Evolutionary conservation across 2,113 vertebrate species (phyloP).

Genomic region (Ailuropoda melanoleuca): DNA sequence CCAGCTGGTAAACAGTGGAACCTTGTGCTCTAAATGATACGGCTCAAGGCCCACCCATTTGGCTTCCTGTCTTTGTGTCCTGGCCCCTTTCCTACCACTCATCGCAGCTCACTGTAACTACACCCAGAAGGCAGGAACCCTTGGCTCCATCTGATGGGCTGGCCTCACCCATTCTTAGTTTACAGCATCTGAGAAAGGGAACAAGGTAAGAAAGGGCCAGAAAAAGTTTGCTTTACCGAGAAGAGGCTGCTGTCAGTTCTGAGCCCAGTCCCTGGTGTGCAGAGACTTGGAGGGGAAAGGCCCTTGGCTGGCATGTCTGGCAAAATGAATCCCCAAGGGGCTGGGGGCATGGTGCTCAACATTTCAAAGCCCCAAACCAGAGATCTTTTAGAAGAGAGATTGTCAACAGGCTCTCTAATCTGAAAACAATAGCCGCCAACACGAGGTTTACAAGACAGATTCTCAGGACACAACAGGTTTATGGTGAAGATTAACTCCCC

Average conservation of each 20-base stretch:
- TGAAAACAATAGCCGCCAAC: slow-evolving; percentile 52
- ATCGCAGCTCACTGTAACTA: not conserved
- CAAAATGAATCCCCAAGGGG: not conserved
- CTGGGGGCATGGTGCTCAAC: not conserved
- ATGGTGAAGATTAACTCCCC: slow-evolving; percentile 34
- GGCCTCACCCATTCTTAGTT: not conserved
- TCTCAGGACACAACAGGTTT: slow-evolving; percentile 51
- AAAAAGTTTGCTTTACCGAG: not conserved
- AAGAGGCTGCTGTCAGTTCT: not conserved
- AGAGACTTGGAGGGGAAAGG: not conserved
- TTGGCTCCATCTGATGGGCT: not conserved
- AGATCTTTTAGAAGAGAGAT: slow-evolving; percentile 35
- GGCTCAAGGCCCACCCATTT: not conserved
- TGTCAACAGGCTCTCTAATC: slow-evolving; percentile 29
- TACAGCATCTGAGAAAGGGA: not conserved
- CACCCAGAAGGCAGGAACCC: not conserved
- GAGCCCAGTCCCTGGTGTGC: not conserved
- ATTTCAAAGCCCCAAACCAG: not conserved
- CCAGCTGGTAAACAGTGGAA: too few relatives aligned
- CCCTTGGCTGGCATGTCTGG: not conserved
- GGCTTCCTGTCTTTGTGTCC: not conserved
- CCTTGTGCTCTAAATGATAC: not conserved
- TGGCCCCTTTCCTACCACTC: rapidly evolving
- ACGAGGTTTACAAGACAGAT: slow-evolving; percentile 43
- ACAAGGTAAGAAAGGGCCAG: not conserved